Evolutionary conservation across 23 tunicate genomes (phyloP).

Genomic region (Pegea sp.): DNA sequence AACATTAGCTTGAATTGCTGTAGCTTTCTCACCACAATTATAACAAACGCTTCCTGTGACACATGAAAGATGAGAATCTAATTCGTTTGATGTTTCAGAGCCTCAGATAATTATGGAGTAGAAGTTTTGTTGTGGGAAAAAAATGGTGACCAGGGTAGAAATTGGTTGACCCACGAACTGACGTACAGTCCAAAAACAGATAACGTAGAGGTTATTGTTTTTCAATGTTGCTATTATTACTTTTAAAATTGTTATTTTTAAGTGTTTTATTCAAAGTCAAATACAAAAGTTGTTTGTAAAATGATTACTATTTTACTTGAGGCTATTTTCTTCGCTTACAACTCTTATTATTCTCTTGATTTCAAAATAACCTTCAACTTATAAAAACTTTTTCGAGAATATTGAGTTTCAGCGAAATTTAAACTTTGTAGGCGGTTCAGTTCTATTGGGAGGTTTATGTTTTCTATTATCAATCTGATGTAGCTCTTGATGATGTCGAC

Average conservation of each 20-base stretch:
- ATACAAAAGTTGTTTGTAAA: no score
- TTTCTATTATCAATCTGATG: slow-evolving; percentile 82
- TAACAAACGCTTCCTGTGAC: background rate
- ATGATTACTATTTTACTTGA: no score
- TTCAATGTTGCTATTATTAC: background rate
- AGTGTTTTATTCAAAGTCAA: background rate
- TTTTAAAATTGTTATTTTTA: background rate
- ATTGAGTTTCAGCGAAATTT: no score
- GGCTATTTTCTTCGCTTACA: no score
- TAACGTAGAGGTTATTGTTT: slow-evolving; percentile 31
- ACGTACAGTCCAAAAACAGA: slow-evolving; percentile 25
- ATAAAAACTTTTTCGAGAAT: no score
- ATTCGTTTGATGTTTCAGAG: slow-evolving; percentile 4
- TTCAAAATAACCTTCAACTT: no score
- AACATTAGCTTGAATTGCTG: slow-evolving; percentile 1
- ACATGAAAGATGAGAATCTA: background rate
- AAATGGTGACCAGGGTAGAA: slow-evolving; percentile 53
- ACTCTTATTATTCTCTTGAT: no score
- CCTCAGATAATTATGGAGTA: slow-evolving; percentile 30
- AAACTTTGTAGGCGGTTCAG: slow-evolving; percentile 43
- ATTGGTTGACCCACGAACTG: slow-evolving; percentile 22
- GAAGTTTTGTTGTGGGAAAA: slow-evolving; percentile 74
- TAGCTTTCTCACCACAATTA: background rate
- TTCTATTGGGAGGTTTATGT: slow-evolving; percentile 83
- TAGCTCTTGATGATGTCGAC: slow-evolving; percentile 47